phyloP scores from a whole-genome alignment of 1,140 invertebrate genomes.

The Cotesia glomerata region DNA sequence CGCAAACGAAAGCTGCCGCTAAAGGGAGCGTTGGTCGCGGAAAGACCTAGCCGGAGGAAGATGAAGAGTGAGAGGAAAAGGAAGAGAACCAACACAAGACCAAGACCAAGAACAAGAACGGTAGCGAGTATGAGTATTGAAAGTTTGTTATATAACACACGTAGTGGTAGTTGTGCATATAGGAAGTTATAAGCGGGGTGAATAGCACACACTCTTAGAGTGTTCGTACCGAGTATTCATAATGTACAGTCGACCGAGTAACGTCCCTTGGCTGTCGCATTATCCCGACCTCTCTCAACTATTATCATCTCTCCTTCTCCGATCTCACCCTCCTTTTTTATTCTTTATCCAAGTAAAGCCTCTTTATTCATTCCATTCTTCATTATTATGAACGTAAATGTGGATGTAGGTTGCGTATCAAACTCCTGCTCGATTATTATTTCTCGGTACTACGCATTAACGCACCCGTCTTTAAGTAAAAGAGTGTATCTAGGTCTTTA shows the following conservation, averaged over 20 bases:
- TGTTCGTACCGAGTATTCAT: slow-evolving; percentile 43
- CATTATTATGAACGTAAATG: not conserved
- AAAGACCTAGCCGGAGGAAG: no score
- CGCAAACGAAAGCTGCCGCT: slow-evolving; percentile 12
- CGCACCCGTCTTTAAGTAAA: no score
- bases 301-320: slow-evolving; percentile 11
- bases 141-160: no score
- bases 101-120: no score
- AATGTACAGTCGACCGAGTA: slow-evolving; percentile 46
- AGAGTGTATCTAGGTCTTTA: no score
- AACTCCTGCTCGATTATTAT: no score
- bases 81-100: no score
- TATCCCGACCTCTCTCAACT: slow-evolving; percentile 44
- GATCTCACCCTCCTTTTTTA: not conserved
- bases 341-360: not conserved
- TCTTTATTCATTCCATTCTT: not conserved
- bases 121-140: no score
- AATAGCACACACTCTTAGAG: slow-evolving; percentile 40
- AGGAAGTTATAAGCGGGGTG: slow-evolving; percentile 49
- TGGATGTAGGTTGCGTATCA: no score
- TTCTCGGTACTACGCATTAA: no score
- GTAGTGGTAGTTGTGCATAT: not conserved
- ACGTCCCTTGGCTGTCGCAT: slow-evolving; percentile 36
- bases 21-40: slow-evolving; percentile 8
- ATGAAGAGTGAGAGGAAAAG: no score